These are phyloP conservation scores for Philereme vetulata DNA, from an alignment of 2,888 invertebrate genomes.

Conservation along the genomic window DNA sequence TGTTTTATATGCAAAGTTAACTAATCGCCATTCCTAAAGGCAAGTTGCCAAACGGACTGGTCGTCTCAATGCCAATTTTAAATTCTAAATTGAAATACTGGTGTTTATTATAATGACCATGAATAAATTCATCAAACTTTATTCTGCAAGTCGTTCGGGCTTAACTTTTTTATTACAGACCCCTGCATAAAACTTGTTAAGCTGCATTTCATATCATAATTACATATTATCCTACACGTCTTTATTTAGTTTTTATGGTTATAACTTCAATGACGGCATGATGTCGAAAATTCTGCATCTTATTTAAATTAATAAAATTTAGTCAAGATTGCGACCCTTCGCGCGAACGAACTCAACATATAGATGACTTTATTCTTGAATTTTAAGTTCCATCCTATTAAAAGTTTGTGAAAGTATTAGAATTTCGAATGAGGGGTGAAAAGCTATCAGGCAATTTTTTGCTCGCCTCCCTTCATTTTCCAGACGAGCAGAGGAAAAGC, in stretches of 20 bases:
- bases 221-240: constrained; percentile 15
- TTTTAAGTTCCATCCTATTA: constrained; percentile 82
- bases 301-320: constrained; percentile 9
- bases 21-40: constrained; percentile 36
- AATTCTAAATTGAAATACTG: constrained; percentile 54
- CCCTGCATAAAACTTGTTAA: constrained; percentile 23
- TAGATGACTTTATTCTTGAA: constrained; percentile 73
- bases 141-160: constrained; percentile 41
- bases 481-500: constrained; percentile 38
- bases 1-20: constrained; percentile 30
- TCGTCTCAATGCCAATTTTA: constrained; percentile 47
- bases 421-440: constrained; percentile 81
- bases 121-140: constrained; percentile 55
- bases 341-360: constrained; percentile 53
- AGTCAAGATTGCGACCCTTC: constrained; percentile 9
- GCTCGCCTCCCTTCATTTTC: constrained; percentile 54
- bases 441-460: constrained; percentile 78
- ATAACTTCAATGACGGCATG: neutral
- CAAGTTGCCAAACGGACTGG: constrained; percentile 37
- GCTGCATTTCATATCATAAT: constrained; percentile 27
- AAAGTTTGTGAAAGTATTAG: constrained; percentile 81
- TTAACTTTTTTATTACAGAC: constrained; percentile 37
- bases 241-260: constrained; percentile 16
- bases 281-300: constrained; percentile 6
- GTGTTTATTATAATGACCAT: constrained; percentile 44